A percentile compares a stretch with the other conserved stretches of the same genome.
Conservation (phyloP, 2,797 vertebrate species). For the Halcyon smyrnensis region DNA sequence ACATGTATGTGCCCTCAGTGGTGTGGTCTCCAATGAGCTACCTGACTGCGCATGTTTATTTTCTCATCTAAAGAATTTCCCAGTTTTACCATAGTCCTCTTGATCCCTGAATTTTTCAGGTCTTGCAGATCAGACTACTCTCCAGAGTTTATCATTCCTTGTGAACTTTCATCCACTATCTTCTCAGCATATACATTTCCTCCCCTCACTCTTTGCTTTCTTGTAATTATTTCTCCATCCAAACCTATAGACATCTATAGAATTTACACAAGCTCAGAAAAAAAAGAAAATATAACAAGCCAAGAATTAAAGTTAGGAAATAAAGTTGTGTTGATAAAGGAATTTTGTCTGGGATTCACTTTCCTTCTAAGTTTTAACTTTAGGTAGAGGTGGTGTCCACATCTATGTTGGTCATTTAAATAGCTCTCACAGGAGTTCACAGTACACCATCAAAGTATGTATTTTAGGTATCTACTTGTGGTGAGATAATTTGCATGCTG, state of each 20-base stretch:
- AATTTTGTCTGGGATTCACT: not conserved
- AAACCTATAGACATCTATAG: accelerated
- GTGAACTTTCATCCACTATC: not conserved
- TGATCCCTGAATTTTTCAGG: not conserved
- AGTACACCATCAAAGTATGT: not conserved
- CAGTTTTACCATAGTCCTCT: not conserved
- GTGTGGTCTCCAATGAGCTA: not conserved
- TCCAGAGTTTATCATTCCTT: not conserved
- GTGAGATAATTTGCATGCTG: not conserved
- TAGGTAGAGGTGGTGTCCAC: not conserved
- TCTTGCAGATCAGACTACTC: not conserved
- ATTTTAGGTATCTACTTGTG: not conserved
- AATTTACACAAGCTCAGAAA: not conserved
- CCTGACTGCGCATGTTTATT: not conserved
- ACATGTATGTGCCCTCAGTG: not conserved
- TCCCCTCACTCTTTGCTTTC: not conserved
- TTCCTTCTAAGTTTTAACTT: not conserved
- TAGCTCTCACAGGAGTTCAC: not conserved
- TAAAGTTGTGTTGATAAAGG: not conserved
- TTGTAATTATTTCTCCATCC: not conserved
- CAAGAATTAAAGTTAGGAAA: not conserved
- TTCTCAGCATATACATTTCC: not conserved
- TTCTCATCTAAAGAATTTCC: not conserved
- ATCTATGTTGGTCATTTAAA: not conserved
- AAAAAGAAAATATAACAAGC: not conserved